Evolutionary conservation across 2,113 vertebrate species (phyloP).

Genomic region (Glareola pratincola): DNA sequence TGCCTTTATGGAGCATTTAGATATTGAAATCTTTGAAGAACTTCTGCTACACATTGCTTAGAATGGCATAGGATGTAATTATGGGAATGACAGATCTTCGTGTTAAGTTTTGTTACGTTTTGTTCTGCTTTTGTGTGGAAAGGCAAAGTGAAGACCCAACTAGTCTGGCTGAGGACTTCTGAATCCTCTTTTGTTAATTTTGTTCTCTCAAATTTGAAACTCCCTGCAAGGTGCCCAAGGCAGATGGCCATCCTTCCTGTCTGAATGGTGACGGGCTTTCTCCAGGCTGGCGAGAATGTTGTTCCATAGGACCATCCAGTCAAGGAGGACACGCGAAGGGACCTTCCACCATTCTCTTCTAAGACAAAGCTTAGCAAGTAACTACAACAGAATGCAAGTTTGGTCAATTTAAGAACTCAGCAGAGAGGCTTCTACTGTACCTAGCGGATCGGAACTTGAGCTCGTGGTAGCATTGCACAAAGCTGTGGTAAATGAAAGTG

Average conservation of each 20-base stretch:
- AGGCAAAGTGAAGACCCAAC: slow-evolving; percentile 34
- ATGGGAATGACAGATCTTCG: background rate
- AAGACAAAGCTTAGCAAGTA: slow-evolving; percentile 39
- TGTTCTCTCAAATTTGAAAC: slow-evolving; percentile 28
- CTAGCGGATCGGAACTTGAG: slow-evolving; percentile 92
- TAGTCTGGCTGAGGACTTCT: background rate
- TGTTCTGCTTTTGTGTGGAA: slow-evolving; percentile 31
- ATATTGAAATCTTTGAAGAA: slow-evolving; percentile 56
- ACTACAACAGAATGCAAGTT: slow-evolving; percentile 20
- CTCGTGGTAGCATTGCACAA: slow-evolving; percentile 98
- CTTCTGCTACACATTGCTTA: background rate
- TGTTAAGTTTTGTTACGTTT: background rate
- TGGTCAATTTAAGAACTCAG: slow-evolving; percentile 83
- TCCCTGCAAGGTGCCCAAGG: slow-evolving; percentile 37
- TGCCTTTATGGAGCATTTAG: slow-evolving; percentile 1
- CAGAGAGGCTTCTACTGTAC: slow-evolving; percentile 85
- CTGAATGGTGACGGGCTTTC: slow-evolving; percentile 52
- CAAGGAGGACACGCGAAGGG: slow-evolving; percentile 41
- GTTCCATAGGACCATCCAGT: slow-evolving; percentile 40
- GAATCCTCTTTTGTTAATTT: slow-evolving; percentile 23
- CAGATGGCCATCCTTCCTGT: slow-evolving; percentile 47
- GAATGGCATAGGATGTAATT: background rate
- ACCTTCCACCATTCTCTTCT: slow-evolving; percentile 28
- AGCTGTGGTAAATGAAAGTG: slow-evolving; percentile 99
- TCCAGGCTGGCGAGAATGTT: slow-evolving; percentile 6